Percentiles rank a stretch among this genome's conserved stretches.
These are phyloP conservation scores for Phenganax subtilis DNA, from an alignment of 92 coral and sea anemone genomes.

Conservation along the genomic window DNA sequence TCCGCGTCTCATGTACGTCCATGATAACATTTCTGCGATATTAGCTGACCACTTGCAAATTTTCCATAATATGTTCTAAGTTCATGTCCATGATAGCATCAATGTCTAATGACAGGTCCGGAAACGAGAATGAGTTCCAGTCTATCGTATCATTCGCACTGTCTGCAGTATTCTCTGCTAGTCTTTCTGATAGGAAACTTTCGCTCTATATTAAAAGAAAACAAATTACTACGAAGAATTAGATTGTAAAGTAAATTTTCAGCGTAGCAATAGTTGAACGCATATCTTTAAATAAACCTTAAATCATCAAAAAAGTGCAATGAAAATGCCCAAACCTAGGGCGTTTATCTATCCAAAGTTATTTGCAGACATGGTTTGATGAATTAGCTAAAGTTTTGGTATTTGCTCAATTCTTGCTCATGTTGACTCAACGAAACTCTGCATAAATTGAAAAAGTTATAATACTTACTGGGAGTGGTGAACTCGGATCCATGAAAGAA, in stretches of 20 bases:
- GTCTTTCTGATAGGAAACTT: constrained; percentile 4
- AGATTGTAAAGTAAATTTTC: constrained; percentile 11
- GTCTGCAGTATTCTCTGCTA: neutral
- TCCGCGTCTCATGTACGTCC: too few relatives aligned
- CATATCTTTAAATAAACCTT: neutral
- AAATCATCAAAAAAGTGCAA: neutral
- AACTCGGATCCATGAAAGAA: constrained; percentile 24
- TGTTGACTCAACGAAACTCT: neutral
- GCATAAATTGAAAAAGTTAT: constrained; percentile 32
- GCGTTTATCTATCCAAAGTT: too few relatives aligned
- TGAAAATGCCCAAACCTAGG: too few relatives aligned
- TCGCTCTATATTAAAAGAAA: constrained; percentile 35
- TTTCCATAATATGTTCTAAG: constrained; percentile 9
- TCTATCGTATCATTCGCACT: neutral
- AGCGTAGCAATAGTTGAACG: neutral
- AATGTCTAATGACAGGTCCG: constrained; percentile 19
- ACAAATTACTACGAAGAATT: constrained; percentile 39
- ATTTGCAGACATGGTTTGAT: too few relatives aligned
- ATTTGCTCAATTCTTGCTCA: too few relatives aligned
- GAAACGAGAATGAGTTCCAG: constrained; percentile 22
- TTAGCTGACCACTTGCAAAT: constrained; percentile 17
- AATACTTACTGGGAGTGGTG: constrained; percentile 45
- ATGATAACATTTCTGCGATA: neutral
- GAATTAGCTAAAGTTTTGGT: too few relatives aligned
- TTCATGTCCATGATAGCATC: constrained; percentile 9